A percentile compares a stretch with the other conserved stretches of the same genome.
These are phyloP conservation scores for Rhodophaea formosa DNA, from an alignment of 2,888 invertebrate genomes.

Conservation along the genomic window DNA sequence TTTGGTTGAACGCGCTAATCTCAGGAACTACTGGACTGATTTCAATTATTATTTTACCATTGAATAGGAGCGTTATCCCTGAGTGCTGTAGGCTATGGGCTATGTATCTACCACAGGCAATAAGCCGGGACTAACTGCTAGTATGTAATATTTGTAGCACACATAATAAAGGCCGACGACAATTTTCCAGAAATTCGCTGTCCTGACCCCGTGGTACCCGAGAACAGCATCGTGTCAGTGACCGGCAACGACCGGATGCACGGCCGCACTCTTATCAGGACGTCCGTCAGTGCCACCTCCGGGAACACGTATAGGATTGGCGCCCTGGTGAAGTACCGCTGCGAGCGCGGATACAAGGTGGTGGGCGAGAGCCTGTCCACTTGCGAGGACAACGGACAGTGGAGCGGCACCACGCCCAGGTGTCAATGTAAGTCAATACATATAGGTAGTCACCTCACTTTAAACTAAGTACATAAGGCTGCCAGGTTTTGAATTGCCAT, in stretches of 20 bases:
- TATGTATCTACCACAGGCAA: too few relatives aligned
- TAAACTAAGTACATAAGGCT: too few relatives aligned
- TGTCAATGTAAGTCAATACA: slow-evolving; percentile 88
- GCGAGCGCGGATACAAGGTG: slow-evolving; percentile 94
- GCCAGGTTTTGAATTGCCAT: too few relatives aligned
- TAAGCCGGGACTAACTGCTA: background rate
- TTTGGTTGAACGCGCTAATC: too few relatives aligned
- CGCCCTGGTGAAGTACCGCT: slow-evolving; percentile 92
- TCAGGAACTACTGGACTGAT: too few relatives aligned
- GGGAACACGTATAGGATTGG: slow-evolving; percentile 92
- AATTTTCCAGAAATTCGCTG: slow-evolving; percentile 89
- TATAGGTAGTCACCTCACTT: too few relatives aligned
- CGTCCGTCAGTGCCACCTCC: slow-evolving; percentile 84
- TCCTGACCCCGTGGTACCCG: slow-evolving; percentile 89
- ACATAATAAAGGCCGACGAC: background rate
- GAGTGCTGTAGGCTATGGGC: too few relatives aligned
- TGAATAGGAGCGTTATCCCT: too few relatives aligned
- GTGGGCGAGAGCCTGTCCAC: slow-evolving; percentile 91
- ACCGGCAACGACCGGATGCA: slow-evolving; percentile 95
- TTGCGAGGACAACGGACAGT: slow-evolving; percentile 91
- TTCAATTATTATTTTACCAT: too few relatives aligned
- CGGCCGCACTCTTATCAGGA: slow-evolving; percentile 90
- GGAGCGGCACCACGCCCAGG: slow-evolving; percentile 91
- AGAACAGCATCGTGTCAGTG: slow-evolving; percentile 92
- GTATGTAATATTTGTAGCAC: background rate